Evolutionary conservation across 2,797 vertebrate genomes (phyloP).

Genomic region (Hylomyscus alleni): DNA sequence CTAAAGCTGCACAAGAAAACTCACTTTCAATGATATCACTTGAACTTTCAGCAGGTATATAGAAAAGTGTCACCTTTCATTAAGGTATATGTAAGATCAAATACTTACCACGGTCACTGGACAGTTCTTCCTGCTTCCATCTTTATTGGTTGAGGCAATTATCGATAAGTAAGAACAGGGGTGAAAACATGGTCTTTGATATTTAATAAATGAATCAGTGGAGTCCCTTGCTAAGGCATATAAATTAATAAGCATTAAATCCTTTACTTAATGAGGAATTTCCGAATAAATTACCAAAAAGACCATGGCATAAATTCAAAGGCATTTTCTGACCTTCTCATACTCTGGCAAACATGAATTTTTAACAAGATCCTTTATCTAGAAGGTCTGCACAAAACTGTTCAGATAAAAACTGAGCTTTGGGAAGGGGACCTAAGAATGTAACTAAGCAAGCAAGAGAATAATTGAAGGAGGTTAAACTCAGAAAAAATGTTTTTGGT

Average conservation of each 20-base stretch:
- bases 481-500: slow-evolving; percentile 73
- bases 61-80: slow-evolving; percentile 53
- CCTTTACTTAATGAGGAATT: slow-evolving; percentile 89
- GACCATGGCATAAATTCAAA: slow-evolving; percentile 91
- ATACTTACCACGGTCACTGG: slow-evolving; percentile 61
- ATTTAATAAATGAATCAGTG: slow-evolving; percentile 90
- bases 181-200: slow-evolving; percentile 89
- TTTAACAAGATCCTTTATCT: slow-evolving; percentile 90
- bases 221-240: slow-evolving; percentile 86
- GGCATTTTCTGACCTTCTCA: slow-evolving; percentile 92
- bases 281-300: slow-evolving; percentile 90
- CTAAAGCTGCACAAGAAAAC: background rate
- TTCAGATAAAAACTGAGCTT: slow-evolving; percentile 83
- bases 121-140: slow-evolving; percentile 67
- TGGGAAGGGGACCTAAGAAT: slow-evolving; percentile 77
- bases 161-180: slow-evolving; percentile 87
- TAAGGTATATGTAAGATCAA: slow-evolving; percentile 65
- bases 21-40: slow-evolving; percentile 31
- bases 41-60: slow-evolving; percentile 21
- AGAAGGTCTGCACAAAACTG: slow-evolving; percentile 87
- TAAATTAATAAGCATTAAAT: slow-evolving; percentile 91
- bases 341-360: slow-evolving; percentile 89
- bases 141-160: slow-evolving; percentile 81
- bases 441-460: slow-evolving; percentile 72
- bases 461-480: slow-evolving; percentile 79